Conservation (phyloP, 1,140 invertebrate genomes). For the Heliothis virescens region DNA sequence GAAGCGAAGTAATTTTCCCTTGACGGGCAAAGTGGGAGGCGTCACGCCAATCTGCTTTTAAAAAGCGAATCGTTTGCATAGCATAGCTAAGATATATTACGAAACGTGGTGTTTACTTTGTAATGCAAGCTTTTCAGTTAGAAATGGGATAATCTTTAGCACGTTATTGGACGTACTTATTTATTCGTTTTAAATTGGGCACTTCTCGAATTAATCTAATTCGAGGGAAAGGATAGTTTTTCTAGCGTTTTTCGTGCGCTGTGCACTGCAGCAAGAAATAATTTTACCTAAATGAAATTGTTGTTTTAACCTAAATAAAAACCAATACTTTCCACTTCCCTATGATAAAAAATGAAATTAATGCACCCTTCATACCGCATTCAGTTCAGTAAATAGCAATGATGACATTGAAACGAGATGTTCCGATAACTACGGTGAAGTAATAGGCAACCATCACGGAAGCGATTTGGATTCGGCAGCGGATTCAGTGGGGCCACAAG, state of each 20-base stretch:
- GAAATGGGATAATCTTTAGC: no score
- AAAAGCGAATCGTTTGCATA: background rate
- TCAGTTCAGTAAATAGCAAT: conserved; percentile 31
- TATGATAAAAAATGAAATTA: conserved; percentile 15
- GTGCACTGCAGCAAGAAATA: no score
- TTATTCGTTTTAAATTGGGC: no score
- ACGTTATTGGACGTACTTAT: no score
- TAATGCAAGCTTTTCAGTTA: background rate
- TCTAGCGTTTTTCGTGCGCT: no score
- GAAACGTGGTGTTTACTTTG: background rate
- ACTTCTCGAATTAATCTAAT: no score
- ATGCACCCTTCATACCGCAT: background rate
- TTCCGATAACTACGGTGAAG: conserved; percentile 52
- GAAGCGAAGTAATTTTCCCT: conserved; percentile 15
- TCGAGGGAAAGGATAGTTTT: no score
- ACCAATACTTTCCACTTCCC: background rate
- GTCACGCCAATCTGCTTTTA: conserved; percentile 19
- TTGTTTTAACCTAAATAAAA: background rate
- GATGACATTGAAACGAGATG: conserved; percentile 54
- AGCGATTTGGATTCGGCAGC: conserved; percentile 38
- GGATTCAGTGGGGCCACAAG: background rate
- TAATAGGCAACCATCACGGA: conserved; percentile 68
- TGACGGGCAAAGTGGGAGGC: conserved; percentile 29
- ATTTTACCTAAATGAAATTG: no score
- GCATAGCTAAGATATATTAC: background rate